phyloP scores from a whole-genome alignment of 2,888 invertebrate genomes.

The Tenthredo amoena region DNA sequence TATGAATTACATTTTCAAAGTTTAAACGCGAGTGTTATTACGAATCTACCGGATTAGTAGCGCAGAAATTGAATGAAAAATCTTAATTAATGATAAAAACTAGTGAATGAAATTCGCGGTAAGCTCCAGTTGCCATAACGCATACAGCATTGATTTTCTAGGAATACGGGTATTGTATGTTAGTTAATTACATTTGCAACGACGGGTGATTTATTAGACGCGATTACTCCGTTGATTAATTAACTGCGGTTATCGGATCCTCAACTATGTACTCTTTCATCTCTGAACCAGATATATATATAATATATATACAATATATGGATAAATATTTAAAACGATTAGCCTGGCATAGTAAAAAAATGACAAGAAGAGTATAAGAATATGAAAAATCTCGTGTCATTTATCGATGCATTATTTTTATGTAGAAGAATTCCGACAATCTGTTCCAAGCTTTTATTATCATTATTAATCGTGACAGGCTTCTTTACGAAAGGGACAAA shows the following conservation, averaged over 20 bases:
- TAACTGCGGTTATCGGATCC: background rate
- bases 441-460: background rate
- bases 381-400: background rate
- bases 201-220: background rate
- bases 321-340: background rate
- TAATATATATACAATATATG: background rate
- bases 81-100: background rate
- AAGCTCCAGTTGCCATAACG: background rate
- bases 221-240: constrained; percentile 7
- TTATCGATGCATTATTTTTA: background rate
- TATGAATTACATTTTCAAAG: constrained; percentile 3
- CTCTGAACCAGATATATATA: background rate
- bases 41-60: background rate
- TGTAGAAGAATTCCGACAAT: background rate
- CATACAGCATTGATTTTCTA: background rate
- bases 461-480: background rate
- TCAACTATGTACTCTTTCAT: background rate
- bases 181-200: background rate
- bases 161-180: background rate
- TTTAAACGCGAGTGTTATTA: background rate
- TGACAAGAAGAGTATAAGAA: background rate
- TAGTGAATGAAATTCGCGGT: background rate
- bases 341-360: background rate
- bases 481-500: background rate
- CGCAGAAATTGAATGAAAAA: background rate